phyloP scores from a whole-genome alignment of 2,113 vertebrate genomes.

The Poeciliopsis occidentalis region DNA sequence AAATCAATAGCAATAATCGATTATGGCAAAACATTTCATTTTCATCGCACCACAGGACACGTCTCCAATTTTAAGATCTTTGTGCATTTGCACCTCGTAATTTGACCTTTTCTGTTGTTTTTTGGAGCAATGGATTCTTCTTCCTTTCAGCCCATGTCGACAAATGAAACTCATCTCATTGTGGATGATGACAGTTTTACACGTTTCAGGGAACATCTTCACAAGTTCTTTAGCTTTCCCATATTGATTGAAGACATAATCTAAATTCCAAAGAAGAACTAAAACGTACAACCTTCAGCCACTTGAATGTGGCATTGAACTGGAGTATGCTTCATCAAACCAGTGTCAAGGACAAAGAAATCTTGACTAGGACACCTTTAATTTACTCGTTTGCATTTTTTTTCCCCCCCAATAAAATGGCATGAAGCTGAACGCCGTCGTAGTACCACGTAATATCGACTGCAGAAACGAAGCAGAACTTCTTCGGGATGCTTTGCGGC shows the following conservation, averaged over 20 bases:
- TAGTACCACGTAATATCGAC: neutral
- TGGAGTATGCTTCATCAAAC: neutral
- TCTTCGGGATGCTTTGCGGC: neutral
- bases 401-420: neutral
- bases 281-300: neutral
- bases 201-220: neutral
- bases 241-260: neutral
- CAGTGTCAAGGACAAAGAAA: neutral
- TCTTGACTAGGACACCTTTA: neutral
- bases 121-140: neutral
- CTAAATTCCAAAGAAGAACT: no score
- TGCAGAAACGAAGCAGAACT: neutral
- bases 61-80: neutral
- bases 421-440: neutral
- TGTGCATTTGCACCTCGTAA: neutral
- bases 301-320: neutral
- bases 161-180: neutral
- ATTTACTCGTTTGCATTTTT: neutral
- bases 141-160: neutral
- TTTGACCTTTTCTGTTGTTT: neutral
- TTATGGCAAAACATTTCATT: neutral
- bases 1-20: no score
- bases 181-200: neutral
- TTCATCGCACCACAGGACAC: neutral
- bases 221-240: neutral